Evolutionary conservation across 2,797 vertebrate genomes (phyloP), one percentile per base, ranked within the genome.

Genomic region (Mus caroli): DNA sequence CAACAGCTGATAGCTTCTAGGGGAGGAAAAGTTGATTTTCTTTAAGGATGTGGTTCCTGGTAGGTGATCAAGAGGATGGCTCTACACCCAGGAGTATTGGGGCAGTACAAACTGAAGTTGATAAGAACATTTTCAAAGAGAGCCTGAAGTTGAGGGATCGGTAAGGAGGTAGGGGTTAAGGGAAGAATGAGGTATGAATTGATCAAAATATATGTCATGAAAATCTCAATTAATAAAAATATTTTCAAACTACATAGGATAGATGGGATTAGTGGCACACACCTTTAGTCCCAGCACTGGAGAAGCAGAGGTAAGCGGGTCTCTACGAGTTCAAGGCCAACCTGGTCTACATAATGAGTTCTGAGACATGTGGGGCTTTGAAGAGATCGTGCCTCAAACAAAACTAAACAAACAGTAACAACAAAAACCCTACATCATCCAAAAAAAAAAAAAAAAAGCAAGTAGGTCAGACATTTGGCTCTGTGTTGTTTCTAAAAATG

Each of bases 381-480:
- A 56, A 58, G 52, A 22, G 78, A 56, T 54, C 34, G 34, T 80
- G 20, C 13, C 52, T 58, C 78, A 56, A 80, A 54, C 28, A n/a
- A 69, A 69, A 69, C 31, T 14, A 69, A 78, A 34, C 31, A 62
- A 79, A 79, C 67, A 79, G 54, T 4, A 79, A 79, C 67, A 79
- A 79, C 9, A n/a, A 79, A 54, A 56, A 79, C 77, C 34, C 50
- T 54, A 15, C 19, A 54, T 13, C 28, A 46, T 26, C 13, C 14
- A 54, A 54, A 54, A 15, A 19, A 56, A 15, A 56, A 54, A 54
- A 56, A 56, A 56, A 56, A 58, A 78, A 28, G 43, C 14, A 94
- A 95, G 95, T 3, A 80, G 91, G 1, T 92, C 92, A 96, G 46
- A 95, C 95, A 96, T 84, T 90, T 95, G 97, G 95, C 34, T 56